Evolutionary conservation across 2,797 vertebrate species (phyloP), one percentile per base, ranked within the genome.

Genomic region (Sphaeramia orbicularis): DNA sequence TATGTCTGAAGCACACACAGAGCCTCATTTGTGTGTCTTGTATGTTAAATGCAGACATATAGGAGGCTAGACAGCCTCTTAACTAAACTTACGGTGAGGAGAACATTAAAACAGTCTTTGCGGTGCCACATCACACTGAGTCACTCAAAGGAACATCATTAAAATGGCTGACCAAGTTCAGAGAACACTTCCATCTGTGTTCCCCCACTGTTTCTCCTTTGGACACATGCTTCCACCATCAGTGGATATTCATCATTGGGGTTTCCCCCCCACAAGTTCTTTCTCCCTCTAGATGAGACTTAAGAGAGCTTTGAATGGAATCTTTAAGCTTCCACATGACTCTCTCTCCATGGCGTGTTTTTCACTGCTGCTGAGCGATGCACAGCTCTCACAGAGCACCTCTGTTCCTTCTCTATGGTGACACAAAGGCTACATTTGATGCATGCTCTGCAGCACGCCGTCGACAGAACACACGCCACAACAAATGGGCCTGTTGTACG

Each of bases 381-480:
- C 69, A 27, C 76, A 37, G 78, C 76, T 61, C 86, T 81, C 83
- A 94, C 92, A 96, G 89, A 94, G 87, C 74, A 69, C 80, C 91
- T 95, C 91, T 95, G 94, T 95, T 95, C 91, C 77, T 80, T 83
- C 77, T 67, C 83, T 56, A n/a, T 64, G 65, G 64, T 78, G 76
- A 89, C 93, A 95, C 93, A 94, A 96, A 94, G 94, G 90, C 87
- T 92, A 93, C 93, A 94, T 96, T 95, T 93, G 92, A 94, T 91
- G 86, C 88, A 78, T 65, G 83, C 85, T 86, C 81, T 84, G 90
- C 88, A 86, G 82, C 86, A 89, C 69, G 88, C 90, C 81, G 81
- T 90, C 90, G 83, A 92, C 80, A 59, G 86, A 91, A 80, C 74
- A 74, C 85, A 85, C 81, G 90, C 87, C 81, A 67, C 89, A 93